These are phyloP conservation scores for Epizoanthus stellaris DNA, from an alignment of 92 coral and sea anemone genomes.

Conservation along the genomic window DNA sequence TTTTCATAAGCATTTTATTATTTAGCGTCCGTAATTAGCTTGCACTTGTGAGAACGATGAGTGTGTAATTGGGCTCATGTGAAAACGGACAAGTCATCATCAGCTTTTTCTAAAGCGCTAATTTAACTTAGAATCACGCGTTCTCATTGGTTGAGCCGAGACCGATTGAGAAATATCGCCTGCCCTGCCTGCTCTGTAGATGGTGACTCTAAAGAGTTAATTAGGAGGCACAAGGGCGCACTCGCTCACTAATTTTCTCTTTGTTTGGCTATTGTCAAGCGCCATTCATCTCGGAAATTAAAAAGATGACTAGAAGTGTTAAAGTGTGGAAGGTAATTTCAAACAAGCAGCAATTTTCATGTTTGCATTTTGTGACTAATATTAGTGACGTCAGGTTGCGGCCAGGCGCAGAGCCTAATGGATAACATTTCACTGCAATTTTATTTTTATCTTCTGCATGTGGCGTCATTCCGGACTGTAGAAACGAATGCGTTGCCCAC, in stretches of 20 bases:
- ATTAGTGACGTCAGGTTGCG: conserved; percentile 15
- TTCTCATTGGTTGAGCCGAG: conserved; percentile 26
- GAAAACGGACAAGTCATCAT: conserved; percentile 28
- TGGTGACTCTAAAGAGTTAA: conserved; percentile 19
- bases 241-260: conserved; percentile 19
- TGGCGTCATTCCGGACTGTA: not conserved
- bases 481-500: not conserved
- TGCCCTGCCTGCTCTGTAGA: conserved; percentile 26
- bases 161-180: conserved; percentile 30
- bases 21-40: conserved; percentile 42
- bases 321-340: conserved; percentile 34
- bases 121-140: conserved; percentile 32
- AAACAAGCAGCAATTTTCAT: conserved; percentile 39
- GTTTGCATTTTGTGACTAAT: conserved; percentile 18
- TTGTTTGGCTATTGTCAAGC: conserved; percentile 41
- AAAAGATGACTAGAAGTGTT: conserved; percentile 41
- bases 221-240: conserved; percentile 23
- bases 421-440: not conserved
- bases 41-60: conserved; percentile 31
- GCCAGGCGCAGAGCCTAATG: not conserved
- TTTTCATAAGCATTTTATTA: conserved; percentile 45
- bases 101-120: conserved; percentile 45
- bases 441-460: not conserved
- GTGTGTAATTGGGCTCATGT: conserved; percentile 42
- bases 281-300: conserved; percentile 46